A percentile compares a stretch with the other conserved stretches of the same genome.
Evolutionary conservation across 1,140 invertebrate species (phyloP).

Genomic region (Atta cephalotes): DNA sequence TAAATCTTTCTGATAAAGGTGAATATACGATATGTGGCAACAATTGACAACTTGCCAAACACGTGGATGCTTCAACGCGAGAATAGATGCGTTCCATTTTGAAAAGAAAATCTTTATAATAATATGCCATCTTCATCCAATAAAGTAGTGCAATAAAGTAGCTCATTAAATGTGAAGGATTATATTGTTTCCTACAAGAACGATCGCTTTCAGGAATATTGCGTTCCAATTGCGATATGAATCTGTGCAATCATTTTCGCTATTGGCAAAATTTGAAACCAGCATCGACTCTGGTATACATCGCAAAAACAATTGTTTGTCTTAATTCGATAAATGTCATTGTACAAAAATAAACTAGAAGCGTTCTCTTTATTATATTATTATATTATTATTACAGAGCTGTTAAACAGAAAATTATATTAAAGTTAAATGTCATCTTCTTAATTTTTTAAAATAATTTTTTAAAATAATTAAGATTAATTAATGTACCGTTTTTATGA

Average conservation of each 20-base stretch:
- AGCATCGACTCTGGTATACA: not conserved
- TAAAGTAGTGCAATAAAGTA: not conserved
- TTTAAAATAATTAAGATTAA: not conserved
- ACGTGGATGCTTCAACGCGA: conserved; percentile 44
- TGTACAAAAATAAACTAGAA: not conserved
- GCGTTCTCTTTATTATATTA: not conserved
- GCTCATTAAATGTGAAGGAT: not conserved
- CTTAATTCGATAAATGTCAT: not conserved
- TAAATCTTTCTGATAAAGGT: conserved; percentile 64
- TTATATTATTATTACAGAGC: not conserved
- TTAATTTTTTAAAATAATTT: not conserved
- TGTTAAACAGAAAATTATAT: not conserved
- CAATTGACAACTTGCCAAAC: conserved; percentile 64
- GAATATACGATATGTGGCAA: conserved; percentile 69
- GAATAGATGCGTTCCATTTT: not conserved
- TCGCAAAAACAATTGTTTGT: not conserved
- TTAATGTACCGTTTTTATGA: not conserved
- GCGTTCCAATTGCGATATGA: not conserved
- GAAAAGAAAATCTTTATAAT: conserved; percentile 18
- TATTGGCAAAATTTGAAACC: not conserved
- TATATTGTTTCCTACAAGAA: conserved; percentile 1
- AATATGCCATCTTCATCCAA: not conserved
- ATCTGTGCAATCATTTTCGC: not conserved
- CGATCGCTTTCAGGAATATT: not conserved
- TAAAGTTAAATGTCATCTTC: not conserved